Base-by-base conservation (phyloP, 2,888 invertebrate species). In the Eupithecia exiguata region DNA sequence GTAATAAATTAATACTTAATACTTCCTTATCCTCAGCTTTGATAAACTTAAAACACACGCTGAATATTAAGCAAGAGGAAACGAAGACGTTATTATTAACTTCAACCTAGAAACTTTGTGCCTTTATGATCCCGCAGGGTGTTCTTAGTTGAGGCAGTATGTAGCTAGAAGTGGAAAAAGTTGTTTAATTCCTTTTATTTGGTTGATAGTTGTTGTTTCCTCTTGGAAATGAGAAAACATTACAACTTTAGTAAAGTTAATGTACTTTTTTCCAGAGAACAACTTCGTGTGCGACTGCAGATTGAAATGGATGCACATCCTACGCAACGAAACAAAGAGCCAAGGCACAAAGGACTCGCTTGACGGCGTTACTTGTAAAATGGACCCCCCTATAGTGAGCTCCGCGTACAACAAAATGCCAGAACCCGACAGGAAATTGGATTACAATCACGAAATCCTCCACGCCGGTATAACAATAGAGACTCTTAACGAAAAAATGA, bases 241-340 rank as follows among this genome's bases (percentile, higher is more conserved):
- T 68, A 65, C 63, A 70, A 75, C 49, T 69, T 68, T 75, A n/a
- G 40, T 43, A 62, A 68, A 18, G 46, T 53, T 63, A 46, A 21
- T 67, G 46, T 70, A 10, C 5, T 12, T 69, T 30, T 70, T 95
- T 95, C 69, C 96, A 98, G 98, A 96, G 84, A 98, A 98, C 93
- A 96, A 96, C 88, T 96, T 98, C 91, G 95, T 96, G 82, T 98
- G 98, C 92, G 97, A 97, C 95, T 97, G 97, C 89, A 96, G 97
- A 80, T 93, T 98, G 81, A 95, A 96, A 81, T 98, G 98, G 98
- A 96, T 97, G 92, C 96, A 96, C 91, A 94, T 94, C 66, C 92
- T 98, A 76, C 95, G 96, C 77, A 96, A 97, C 89, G 97, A 97
- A 81, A 97, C 97, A 79, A 96, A 96, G 88, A 97, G 96, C 87